phyloP scores from a whole-genome alignment of 2,113 vertebrate species.

The Pongo pygmaeus region DNA sequence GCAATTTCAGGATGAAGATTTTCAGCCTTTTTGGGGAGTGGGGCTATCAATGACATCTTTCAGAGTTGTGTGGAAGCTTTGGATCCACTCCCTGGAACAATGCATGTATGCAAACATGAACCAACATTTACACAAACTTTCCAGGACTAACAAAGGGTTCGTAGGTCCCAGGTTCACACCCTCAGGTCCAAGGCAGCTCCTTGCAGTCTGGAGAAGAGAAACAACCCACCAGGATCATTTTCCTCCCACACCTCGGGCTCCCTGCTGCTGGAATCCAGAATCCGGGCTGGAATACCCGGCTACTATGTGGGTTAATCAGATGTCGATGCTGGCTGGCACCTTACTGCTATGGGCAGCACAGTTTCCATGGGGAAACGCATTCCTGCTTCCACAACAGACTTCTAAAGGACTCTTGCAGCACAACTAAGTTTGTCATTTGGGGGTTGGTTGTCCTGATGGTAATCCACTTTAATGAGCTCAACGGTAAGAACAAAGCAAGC shows the following conservation, averaged over 20 bases:
- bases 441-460: not conserved
- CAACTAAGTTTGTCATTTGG: not conserved
- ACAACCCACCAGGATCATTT: accelerated
- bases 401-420: not conserved
- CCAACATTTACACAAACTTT: not conserved
- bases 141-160: not conserved
- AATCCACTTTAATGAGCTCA: conserved; percentile 51
- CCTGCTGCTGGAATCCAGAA: not conserved
- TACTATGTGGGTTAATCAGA: not conserved
- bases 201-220: not conserved
- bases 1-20: not conserved
- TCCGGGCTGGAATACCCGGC: not conserved
- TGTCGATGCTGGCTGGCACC: not conserved
- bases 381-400: conserved; percentile 23
- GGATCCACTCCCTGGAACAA: not conserved
- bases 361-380: conserved; percentile 20
- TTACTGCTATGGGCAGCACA: not conserved
- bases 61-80: not conserved
- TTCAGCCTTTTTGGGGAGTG: too few relatives aligned
- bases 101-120: not conserved
- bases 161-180: not conserved
- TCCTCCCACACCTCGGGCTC: not conserved
- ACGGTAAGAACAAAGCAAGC: not conserved
- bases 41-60: not conserved
- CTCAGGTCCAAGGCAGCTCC: not conserved